Base-by-base conservation (phyloP, 2,888 invertebrate species). In the Melieria picta region DNA sequence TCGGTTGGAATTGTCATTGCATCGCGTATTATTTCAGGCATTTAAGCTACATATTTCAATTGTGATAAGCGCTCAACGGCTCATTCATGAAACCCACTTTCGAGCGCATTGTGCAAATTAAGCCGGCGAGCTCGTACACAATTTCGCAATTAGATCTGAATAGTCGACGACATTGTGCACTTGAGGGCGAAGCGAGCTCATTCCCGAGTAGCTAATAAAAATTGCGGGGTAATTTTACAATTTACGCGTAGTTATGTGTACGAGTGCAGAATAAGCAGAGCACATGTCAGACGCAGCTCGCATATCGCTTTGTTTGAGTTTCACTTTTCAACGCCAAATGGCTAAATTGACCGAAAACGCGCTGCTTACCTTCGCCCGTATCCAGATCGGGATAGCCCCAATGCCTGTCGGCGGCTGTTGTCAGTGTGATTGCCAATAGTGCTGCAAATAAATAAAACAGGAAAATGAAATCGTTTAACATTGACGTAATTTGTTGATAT, bases 361-460 rank as follows among this genome's bases (percentile, higher is more conserved):
- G 16, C 9, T 11, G 75, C 71, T 81, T 81, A 84, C 86, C 80
- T 79, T 82, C 80, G 66, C 82, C 79, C 11, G 72, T 74, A 61
- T 83, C 84, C 69, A 82, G 79, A 77, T 86, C 82, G 68, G 85
- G 85, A 79, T 86, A 86, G 63, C 80, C 76, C 85, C 85, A 86
- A 50, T 77, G 77, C 43, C 66, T 70, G n/a, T 78, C 79, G 58
- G 74, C 72, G 64, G 74, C 72, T 62, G 78, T 66, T 65, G 73
- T 57, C 47, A 80, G 62, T 13, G 78, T 72, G 47, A 77, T 45
- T 9, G 70, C 74, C 66, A 79, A 71, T 75, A 77, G 74, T 42
- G 76, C 85, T 84, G 77, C 0, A 78, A 80, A 4, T 7, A 66
- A 61, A 76, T 69, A n/a, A 43, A 70, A 55, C 30, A 48, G 68